These are phyloP conservation scores for Physella acuta DNA, from an alignment of 1,140 invertebrate species.

Conservation along the genomic window DNA sequence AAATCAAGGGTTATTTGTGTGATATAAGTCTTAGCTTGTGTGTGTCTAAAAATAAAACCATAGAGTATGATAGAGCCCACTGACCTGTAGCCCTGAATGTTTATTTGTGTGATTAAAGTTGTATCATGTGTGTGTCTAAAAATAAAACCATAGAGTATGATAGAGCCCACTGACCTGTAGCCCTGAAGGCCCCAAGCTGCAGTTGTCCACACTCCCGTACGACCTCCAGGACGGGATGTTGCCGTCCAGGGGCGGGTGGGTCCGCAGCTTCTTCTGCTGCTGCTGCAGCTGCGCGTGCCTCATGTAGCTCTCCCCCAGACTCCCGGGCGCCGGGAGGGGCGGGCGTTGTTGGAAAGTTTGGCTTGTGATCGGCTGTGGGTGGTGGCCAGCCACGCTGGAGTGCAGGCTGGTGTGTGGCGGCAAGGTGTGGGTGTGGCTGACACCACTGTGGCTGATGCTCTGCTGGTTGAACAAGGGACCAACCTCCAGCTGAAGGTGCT, in stretches of 20 bases:
- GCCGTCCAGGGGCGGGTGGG: conserved; percentile 1
- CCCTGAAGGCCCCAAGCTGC: neutral
- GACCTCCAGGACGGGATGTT: neutral
- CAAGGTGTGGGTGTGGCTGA: neutral
- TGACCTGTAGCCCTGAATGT: no score
- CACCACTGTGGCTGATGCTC: neutral
- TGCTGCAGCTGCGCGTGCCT: conserved; percentile 5
- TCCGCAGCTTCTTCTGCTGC: conserved; percentile 16
- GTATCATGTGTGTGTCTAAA: no score
- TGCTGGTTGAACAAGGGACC: neutral
- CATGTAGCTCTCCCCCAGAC: neutral
- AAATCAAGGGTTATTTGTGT: no score
- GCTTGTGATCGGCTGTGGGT: neutral
- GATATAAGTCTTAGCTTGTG: no score
- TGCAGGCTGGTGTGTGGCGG: conserved; percentile 1
- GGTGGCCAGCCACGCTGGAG: neutral
- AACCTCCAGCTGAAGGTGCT: conserved; percentile 4
- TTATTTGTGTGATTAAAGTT: no score
- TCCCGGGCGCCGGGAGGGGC: neutral
- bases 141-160: no score
- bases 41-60: no score
- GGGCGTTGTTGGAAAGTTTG: neutral
- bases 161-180: no score
- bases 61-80: no score
- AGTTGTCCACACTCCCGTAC: neutral